Conservation (phyloP, 30 jellyfish, hydroid and myxozoan genomes). For the Pelagia noctiluca region DNA sequence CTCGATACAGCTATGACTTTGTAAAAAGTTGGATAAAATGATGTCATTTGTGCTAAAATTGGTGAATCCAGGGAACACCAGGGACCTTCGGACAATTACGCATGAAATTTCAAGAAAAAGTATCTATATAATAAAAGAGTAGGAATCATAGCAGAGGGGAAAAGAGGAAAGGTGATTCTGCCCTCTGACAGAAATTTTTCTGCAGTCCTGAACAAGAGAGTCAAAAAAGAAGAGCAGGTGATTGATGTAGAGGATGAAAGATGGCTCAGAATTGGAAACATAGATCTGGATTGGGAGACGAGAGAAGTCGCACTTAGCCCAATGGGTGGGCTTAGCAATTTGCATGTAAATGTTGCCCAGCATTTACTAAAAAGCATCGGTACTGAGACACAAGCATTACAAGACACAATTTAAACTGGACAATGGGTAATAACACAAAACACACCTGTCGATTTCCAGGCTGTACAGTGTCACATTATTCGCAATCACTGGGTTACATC, state of each 20-base stretch:
- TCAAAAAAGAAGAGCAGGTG: neutral
- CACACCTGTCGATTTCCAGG: neutral
- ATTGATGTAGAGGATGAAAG: neutral
- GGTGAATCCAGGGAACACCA: no score
- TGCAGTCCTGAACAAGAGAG: neutral
- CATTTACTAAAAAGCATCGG: constrained; percentile 9
- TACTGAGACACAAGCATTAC: constrained; percentile 15
- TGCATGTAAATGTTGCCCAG: constrained; percentile 51
- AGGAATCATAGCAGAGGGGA: neutral
- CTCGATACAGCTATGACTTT: no score
- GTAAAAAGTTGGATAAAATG: no score
- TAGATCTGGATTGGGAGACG: neutral
- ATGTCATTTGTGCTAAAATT: no score
- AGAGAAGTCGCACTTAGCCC: neutral
- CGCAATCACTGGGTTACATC: constrained; percentile 55
- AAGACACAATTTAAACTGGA: neutral
- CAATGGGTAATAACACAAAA: constrained; percentile 6
- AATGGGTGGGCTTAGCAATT: constrained; percentile 34
- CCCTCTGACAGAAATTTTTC: neutral
- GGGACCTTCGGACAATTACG: no score
- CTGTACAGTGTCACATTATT: constrained; percentile 42
- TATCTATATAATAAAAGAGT: neutral
- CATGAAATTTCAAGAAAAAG: neutral
- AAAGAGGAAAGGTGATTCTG: neutral
- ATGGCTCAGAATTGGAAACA: constrained; percentile 25